Evolutionary conservation across 2,113 vertebrate genomes (phyloP), one percentile per base, ranked within the genome.

Genomic region (Brachypodius melanocephalos): DNA sequence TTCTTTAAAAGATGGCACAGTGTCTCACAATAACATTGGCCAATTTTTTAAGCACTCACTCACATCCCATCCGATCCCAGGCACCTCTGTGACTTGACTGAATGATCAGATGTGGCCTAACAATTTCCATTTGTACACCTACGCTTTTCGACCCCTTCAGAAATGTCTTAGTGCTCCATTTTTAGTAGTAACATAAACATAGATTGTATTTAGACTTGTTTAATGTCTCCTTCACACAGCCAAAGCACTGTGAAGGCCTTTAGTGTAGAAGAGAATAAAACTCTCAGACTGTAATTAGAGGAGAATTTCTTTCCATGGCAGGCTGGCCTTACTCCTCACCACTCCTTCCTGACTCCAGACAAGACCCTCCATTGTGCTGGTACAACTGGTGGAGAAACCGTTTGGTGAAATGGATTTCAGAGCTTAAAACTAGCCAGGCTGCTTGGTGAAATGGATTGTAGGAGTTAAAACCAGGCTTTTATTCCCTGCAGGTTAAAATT

Each of bases 1-100:
- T n/a, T 26, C n/a, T 72, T 62, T 52, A 63, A 36, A 68, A 52
- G 57, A 66, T 38, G 52, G 40, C 15, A 78, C 3, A 17, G 21
- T 43, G 19, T 19, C 36, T 76, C 2, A 2, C 1, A 7, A 12
- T 17, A 38, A 46, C 24, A 42, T 2, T 67, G 57, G 5, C 46
- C 3, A 11, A 49, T 32, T 82, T 40, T 36, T 61, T 43, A 36
- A 61, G 16, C 6, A 18, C 12, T 62, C 0, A 0, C 5, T 32
- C 32, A 12, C 6, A 51, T 67, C 22, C 28, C 40, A 32, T 49
- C 26, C 82, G 54, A 79, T 86, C 38, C 59, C n/a, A 40, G 0
- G 4, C 49, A 73, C 17, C 8, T 61, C 36, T 12, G 6, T 55
- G 46, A 72, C 15, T n/a, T 55, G 46, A 72, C 15, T n/a, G 21